Evolutionary conservation across 2,113 vertebrate genomes (phyloP).

Genomic region (Corvus cornix): DNA sequence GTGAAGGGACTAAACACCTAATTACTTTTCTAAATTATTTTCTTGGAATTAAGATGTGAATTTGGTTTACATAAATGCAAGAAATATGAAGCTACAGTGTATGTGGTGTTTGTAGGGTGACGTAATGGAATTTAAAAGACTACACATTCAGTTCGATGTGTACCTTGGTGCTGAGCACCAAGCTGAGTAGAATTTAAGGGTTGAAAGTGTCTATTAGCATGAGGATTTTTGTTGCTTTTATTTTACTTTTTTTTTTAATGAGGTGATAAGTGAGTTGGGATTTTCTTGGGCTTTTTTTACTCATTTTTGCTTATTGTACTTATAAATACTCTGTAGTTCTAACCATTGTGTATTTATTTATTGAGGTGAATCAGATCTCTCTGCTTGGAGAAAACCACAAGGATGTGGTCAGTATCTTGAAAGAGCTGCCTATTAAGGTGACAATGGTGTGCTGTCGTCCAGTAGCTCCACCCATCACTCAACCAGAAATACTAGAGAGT

Average conservation of each 20-base stretch:
- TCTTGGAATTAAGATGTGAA: not conserved
- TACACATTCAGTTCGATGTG: not conserved
- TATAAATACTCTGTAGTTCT: not conserved
- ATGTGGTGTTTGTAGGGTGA: not conserved
- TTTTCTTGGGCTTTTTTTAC: not conserved
- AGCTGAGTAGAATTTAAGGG: not conserved
- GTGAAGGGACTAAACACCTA: not conserved
- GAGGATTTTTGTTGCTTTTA: not conserved
- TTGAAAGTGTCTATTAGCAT: not conserved
- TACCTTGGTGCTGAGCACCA: not conserved
- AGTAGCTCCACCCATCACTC: conserved; percentile 61
- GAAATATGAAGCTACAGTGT: not conserved
- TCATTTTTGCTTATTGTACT: not conserved
- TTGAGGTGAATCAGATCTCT: conserved; percentile 89
- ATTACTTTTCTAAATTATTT: not conserved
- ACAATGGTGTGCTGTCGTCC: conserved; percentile 90
- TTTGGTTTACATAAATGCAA: not conserved
- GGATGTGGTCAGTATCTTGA: conserved; percentile 91
- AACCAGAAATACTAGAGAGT: conserved; percentile 61
- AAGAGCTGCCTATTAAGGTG: conserved; percentile 89
- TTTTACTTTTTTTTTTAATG: not conserved
- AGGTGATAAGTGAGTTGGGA: not conserved
- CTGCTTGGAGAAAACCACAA: conserved; percentile 92
- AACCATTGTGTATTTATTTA: not conserved
- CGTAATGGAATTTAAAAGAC: not conserved